These are phyloP conservation scores for Ciona savignyi DNA, from an alignment of 23 tunicate genomes.

Conservation along the genomic window DNA sequence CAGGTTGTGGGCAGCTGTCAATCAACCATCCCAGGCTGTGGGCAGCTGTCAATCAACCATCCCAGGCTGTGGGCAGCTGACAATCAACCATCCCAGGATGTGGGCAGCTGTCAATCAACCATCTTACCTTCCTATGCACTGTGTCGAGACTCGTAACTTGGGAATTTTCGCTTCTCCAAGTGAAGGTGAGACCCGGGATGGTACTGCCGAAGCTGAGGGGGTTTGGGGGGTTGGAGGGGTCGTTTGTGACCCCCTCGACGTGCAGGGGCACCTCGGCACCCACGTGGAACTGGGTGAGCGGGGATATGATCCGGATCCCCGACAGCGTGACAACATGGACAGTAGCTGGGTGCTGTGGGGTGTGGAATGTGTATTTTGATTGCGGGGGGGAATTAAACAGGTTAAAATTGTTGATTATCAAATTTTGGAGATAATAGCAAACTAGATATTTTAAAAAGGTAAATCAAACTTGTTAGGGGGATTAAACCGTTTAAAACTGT, in stretches of 20 bases:
- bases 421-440: too few species aligned
- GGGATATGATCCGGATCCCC: conserved; percentile 57
- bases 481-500: too few species aligned
- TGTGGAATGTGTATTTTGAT: not conserved
- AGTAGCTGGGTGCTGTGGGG: conserved; percentile 36
- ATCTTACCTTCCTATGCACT: conserved; percentile 43
- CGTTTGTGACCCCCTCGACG: conserved; percentile 41
- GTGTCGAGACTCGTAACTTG: conserved; percentile 43
- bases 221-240: conserved; percentile 19
- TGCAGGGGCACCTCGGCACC: conserved; percentile 69
- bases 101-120: not conserved
- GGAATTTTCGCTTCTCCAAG: conserved; percentile 64
- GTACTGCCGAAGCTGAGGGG: conserved; percentile 68
- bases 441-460: too few species aligned
- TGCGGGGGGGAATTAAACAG: too few species aligned
- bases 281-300: conserved; percentile 55
- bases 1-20: too few species aligned
- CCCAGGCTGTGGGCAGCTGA: too few species aligned
- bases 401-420: too few species aligned
- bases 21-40: too few species aligned
- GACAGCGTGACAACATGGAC: conserved; percentile 52
- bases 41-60: too few species aligned
- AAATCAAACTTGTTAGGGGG: too few species aligned
- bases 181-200: conserved; percentile 61
- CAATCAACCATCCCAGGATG: too few species aligned